Conservation (phyloP, 2,888 invertebrate genomes). For the Acanthoscelides obtectus region DNA sequence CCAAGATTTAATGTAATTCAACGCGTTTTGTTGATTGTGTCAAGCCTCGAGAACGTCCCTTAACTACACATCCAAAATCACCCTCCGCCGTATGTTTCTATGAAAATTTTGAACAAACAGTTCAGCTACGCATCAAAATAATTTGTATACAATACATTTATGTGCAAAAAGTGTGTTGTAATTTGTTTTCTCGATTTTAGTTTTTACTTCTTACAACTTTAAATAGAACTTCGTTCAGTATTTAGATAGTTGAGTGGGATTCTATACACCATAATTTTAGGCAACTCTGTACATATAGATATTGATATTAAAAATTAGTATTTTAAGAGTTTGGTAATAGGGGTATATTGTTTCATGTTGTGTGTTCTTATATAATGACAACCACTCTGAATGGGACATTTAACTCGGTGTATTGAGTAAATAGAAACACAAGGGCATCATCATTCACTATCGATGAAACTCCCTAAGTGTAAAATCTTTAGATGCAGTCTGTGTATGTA, state of each 20-base stretch:
- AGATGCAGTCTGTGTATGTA: conserved; percentile 2
- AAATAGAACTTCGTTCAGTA: not conserved
- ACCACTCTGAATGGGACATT: conserved; percentile 31
- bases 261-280: not conserved
- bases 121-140: too few species aligned
- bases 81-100: too few species aligned
- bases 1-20: too few species aligned
- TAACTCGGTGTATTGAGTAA: conserved; percentile 13
- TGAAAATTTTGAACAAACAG: too few species aligned
- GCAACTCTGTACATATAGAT: conserved; percentile 13
- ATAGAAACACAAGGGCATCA: conserved; percentile 11
- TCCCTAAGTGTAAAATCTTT: conserved; percentile 21
- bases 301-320: conserved; percentile 35
- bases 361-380: conserved; percentile 40
- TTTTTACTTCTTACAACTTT: not conserved
- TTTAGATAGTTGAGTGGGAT: not conserved
- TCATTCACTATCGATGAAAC: conserved; percentile 16
- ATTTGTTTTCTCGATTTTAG: not conserved
- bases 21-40: too few species aligned
- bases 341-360: conserved; percentile 41
- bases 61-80: too few species aligned
- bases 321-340: conserved; percentile 47
- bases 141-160: too few species aligned
- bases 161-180: not conserved
- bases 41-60: too few species aligned